phyloP scores from a whole-genome alignment of 2,113 vertebrate genomes.

The Hippocampus comes region DNA sequence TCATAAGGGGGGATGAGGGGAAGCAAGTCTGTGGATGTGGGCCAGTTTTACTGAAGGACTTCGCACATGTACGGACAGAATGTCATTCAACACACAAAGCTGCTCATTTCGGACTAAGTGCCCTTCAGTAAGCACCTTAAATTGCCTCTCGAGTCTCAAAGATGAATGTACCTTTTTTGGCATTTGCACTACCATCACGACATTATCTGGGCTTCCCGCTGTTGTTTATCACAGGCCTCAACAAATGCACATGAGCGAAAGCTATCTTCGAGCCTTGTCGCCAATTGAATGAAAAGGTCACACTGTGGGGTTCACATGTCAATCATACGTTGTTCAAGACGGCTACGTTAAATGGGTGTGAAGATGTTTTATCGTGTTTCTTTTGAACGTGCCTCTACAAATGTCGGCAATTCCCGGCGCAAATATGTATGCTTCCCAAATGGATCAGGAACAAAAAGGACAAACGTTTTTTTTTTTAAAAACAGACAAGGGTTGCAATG shows the following conservation, averaged over 20 bases:
- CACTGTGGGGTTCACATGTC: slow-evolving; percentile 10
- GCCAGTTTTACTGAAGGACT: slow-evolving; percentile 50
- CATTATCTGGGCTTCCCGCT: slow-evolving; percentile 32
- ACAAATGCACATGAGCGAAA: slow-evolving; percentile 41
- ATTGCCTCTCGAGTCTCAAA: slow-evolving; percentile 29
- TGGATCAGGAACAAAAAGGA: slow-evolving; percentile 30
- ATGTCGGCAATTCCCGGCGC: slow-evolving; percentile 32
- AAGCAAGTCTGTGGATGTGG: slow-evolving; percentile 46
- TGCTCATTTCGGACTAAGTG: slow-evolving; percentile 56
- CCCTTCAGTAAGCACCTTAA: slow-evolving; percentile 59
- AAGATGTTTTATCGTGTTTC: slow-evolving; percentile 46
- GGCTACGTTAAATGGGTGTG: slow-evolving; percentile 43
- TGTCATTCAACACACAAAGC: slow-evolving; percentile 36
- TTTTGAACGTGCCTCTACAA: slow-evolving; percentile 47
- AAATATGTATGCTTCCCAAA: slow-evolving; percentile 31
- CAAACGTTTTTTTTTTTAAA: slow-evolving; percentile 15
- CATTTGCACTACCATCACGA: slow-evolving; percentile 65
- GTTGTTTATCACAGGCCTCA: slow-evolving; percentile 33
- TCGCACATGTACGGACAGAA: slow-evolving; percentile 20
- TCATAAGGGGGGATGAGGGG: slow-evolving; percentile 42
- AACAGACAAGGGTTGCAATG: slow-evolving; percentile 25
- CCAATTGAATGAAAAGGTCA: slow-evolving; percentile 30
- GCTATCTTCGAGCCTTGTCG: slow-evolving; percentile 43
- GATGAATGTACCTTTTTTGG: slow-evolving; percentile 67
- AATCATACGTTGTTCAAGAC: slow-evolving; percentile 35